Conservation (phyloP, 2,888 invertebrate species). For the Calameuta idolon region DNA sequence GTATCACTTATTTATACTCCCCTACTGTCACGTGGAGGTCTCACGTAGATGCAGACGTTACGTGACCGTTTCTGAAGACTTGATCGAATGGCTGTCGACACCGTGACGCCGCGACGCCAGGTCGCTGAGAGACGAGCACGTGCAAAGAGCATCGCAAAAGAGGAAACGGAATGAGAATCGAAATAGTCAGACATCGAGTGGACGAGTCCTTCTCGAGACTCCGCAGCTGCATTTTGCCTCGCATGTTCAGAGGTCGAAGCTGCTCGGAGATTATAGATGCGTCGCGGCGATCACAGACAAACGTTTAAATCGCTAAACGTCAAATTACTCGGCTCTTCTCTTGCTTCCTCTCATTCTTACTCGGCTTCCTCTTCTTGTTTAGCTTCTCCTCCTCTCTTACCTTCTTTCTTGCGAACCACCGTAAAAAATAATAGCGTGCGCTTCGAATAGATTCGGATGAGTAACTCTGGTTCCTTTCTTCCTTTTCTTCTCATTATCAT, state of each 20-base stretch:
- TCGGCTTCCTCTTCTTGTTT: conserved; percentile 17
- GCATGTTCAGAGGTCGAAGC: conserved; percentile 50
- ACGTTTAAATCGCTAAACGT: conserved; percentile 65
- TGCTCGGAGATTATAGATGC: conserved; percentile 61
- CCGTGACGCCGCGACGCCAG: background rate
- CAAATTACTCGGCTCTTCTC: conserved; percentile 56
- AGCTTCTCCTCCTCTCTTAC: conserved; percentile 21
- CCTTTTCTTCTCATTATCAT: conserved; percentile 7
- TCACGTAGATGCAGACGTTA: background rate
- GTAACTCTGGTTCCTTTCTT: conserved; percentile 23
- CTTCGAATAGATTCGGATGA: conserved; percentile 47
- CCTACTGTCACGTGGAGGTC: background rate
- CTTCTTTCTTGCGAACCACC: conserved; percentile 35
- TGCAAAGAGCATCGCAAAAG: background rate
- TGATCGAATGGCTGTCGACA: background rate
- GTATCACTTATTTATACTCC: background rate
- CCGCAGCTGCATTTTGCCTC: conserved; percentile 58
- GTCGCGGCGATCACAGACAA: conserved; percentile 63
- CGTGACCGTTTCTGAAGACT: background rate
- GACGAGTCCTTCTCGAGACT: background rate
- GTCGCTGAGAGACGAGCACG: background rate
- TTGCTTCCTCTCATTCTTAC: conserved; percentile 16
- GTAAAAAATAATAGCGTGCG: conserved; percentile 62
- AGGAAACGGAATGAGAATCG: background rate
- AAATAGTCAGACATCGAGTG: background rate